These are phyloP conservation scores for Acrossocheilus fasciatus DNA, from an alignment of 2,797 vertebrate species.

Conservation along the genomic window DNA sequence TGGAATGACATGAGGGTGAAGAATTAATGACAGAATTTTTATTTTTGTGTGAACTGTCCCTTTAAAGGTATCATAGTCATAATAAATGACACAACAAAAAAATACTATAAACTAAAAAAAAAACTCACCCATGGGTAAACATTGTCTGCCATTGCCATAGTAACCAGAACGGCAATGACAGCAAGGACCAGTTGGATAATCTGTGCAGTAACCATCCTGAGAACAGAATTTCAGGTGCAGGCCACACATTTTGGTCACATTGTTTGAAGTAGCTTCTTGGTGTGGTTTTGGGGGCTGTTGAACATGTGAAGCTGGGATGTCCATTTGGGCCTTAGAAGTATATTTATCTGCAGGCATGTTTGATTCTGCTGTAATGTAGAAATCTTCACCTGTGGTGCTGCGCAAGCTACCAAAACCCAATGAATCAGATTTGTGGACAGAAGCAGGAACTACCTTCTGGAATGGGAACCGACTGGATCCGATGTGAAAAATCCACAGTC, in stretches of 20 bases:
- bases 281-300: neutral
- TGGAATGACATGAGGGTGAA: neutral
- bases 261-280: slow-evolving; percentile 61
- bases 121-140: slow-evolving; percentile 79
- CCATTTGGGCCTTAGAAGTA: neutral
- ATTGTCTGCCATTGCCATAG: slow-evolving; percentile 81
- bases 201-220: slow-evolving; percentile 78
- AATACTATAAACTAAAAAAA: neutral
- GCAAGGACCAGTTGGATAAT: slow-evolving; percentile 80
- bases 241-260: slow-evolving; percentile 74
- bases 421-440: neutral
- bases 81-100: neutral
- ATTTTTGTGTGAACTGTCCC: neutral
- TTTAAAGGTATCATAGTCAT: neutral
- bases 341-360: neutral
- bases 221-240: slow-evolving; percentile 77
- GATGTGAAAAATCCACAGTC: slow-evolving; percentile 83
- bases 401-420: neutral
- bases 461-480: slow-evolving; percentile 66
- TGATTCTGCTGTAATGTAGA: slow-evolving; percentile 25
- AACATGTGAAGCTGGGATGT: slow-evolving; percentile 37
- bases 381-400: neutral
- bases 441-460: slow-evolving; percentile 70
- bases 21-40: neutral
- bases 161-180: slow-evolving; percentile 82